phyloP scores from a whole-genome alignment of 2,888 invertebrate species.

The Pseudococcus longispinus region DNA sequence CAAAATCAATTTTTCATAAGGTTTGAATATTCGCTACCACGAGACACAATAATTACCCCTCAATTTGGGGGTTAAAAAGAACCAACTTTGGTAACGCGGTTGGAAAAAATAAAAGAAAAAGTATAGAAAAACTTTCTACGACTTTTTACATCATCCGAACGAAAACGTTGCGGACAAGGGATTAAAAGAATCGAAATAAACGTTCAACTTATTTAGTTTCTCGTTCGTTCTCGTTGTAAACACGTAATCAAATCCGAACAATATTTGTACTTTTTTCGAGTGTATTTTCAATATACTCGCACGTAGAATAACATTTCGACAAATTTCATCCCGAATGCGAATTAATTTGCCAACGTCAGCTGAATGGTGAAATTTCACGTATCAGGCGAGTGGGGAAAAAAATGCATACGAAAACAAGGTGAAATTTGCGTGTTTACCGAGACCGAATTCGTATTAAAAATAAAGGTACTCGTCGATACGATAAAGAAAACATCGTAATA shows the following conservation, averaged over 20 bases:
- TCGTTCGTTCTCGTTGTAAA: not conserved
- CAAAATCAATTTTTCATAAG: not conserved
- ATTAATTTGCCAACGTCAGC: not conserved
- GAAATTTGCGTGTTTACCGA: not conserved
- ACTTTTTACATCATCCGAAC: too few relatives aligned
- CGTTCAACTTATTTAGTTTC: not conserved
- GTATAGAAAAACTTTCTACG: not conserved
- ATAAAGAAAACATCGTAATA: constrained; percentile 10
- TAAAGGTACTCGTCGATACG: not conserved
- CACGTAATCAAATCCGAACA: not conserved
- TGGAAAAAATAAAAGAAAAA: not conserved
- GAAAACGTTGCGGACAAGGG: not conserved
- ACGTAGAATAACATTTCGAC: not conserved
- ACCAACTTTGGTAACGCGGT: not conserved
- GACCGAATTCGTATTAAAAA: not conserved
- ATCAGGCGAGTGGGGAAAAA: not conserved
- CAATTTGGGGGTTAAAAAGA: not conserved
- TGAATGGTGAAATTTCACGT: not conserved
- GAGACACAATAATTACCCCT: not conserved
- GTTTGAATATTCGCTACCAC: not conserved
- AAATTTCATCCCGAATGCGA: not conserved
- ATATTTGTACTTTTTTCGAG: not conserved
- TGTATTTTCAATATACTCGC: not conserved
- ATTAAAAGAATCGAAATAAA: constrained; percentile 14
- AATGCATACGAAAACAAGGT: not conserved